These are phyloP conservation scores for Distichodus sexfasciatus DNA, from an alignment of 2,797 vertebrate species.

Conservation along the genomic window DNA sequence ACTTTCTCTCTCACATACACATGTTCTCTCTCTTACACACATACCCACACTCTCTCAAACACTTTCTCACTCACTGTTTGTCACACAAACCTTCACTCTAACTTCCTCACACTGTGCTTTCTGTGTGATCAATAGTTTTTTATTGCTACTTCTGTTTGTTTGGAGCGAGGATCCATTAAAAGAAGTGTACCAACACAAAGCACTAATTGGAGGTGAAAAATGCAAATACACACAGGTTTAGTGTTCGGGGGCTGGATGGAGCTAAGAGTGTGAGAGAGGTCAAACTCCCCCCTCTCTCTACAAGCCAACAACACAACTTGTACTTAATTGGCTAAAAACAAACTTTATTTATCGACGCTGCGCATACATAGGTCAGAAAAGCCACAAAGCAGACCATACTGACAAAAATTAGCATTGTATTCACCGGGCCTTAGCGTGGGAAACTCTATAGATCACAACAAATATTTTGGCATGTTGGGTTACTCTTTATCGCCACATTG, in stretches of 20 bases:
- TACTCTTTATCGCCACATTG: too few species aligned
- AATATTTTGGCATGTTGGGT: too few species aligned
- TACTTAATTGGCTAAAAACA: constrained; percentile 60
- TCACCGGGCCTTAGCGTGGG: background rate
- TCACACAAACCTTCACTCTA: too few species aligned
- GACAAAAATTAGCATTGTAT: background rate
- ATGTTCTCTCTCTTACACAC: background rate
- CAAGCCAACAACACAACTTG: constrained; percentile 47
- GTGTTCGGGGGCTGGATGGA: background rate
- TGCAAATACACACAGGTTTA: background rate
- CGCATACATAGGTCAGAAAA: background rate
- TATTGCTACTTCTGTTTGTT: too few species aligned
- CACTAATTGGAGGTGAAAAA: constrained; percentile 1
- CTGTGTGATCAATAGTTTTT: constrained; percentile 7
- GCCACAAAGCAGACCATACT: background rate
- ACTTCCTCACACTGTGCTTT: background rate
- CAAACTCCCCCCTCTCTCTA: constrained; percentile 36
- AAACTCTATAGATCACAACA: too few species aligned
- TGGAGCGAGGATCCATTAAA: too few species aligned
- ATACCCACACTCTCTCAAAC: background rate
- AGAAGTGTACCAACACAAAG: background rate
- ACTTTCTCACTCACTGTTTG: too few species aligned
- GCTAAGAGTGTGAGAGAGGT: constrained; percentile 34
- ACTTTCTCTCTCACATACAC: background rate
- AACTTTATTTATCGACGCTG: constrained; percentile 8